phyloP scores from a whole-genome alignment of 1,140 invertebrate genomes.

The Drosophila prosaltans region DNA sequence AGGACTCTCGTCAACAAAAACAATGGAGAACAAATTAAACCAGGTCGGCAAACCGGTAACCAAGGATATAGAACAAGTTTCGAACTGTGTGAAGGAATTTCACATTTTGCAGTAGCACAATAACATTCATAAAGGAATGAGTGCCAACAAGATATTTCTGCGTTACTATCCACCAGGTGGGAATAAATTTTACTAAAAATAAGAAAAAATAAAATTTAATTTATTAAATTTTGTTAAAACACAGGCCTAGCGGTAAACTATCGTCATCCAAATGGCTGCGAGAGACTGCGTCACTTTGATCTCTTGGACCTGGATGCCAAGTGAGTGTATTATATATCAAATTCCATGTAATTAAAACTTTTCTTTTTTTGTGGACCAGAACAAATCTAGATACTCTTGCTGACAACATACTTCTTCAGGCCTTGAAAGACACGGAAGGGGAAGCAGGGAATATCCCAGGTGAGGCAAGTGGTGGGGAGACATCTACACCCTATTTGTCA shows the following conservation, averaged over 20 bases:
- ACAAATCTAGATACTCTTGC: slow-evolving; percentile 57
- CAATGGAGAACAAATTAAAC: slow-evolving; percentile 55
- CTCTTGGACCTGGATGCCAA: slow-evolving; percentile 85
- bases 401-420: slow-evolving; percentile 54
- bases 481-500: slow-evolving; percentile 9
- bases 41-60: slow-evolving; percentile 67
- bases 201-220: too few species aligned
- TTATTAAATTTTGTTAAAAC: neutral
- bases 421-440: slow-evolving; percentile 36
- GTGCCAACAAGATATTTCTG: slow-evolving; percentile 87
- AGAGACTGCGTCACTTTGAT: slow-evolving; percentile 85
- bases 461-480: neutral
- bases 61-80: slow-evolving; percentile 1
- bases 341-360: too few species aligned
- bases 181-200: neutral
- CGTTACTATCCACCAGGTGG: slow-evolving; percentile 88
- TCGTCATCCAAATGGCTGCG: slow-evolving; percentile 82
- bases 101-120: slow-evolving; percentile 23
- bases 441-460: neutral
- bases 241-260: slow-evolving; percentile 75
- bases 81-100: slow-evolving; percentile 46
- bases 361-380: slow-evolving; percentile 10
- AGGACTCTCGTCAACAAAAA: slow-evolving; percentile 39
- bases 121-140: slow-evolving; percentile 83
- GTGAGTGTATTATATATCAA: slow-evolving; percentile 77